Evolutionary conservation across 64 coral and sea anemone species (phyloP), one percentile per base, ranked within the genome.

Genomic region (Platygyra sinensis): DNA sequence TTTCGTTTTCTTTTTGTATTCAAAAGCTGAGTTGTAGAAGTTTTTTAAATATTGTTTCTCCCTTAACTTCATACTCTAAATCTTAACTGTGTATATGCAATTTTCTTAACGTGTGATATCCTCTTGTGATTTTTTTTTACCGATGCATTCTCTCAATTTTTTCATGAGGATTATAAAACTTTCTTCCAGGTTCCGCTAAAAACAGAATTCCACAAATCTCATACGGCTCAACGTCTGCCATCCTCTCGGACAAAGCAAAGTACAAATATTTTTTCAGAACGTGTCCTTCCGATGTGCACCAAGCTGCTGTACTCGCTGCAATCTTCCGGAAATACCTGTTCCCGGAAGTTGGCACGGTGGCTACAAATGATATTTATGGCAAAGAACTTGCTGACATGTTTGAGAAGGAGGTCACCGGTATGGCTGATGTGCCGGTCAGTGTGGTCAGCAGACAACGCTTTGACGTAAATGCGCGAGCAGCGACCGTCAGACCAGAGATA

Each of bases 201-300:
- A 90, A 82, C 33, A 71, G 85, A 74, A 92, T 95, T 31, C 97
- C 97, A 29, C 94, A 93, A 16, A 91, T 99, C 69, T 99, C 97
- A 0, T 99, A 96, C 59, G 97, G 89, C 36, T 99, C 97, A 25
- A 96, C 97, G 0, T 93, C 97, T 18, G 33, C 97, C 14, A 27
- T 65, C 33, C 89, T 99, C 27, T 96, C 97, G 8, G 94, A 99
- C 79, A 99, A 99, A 67, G 88, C 89, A 19, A 95, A 94, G 52
- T 99, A 89, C 79, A 93, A 81, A 27, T 99, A 93, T 63, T 96
- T 99, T 73, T 88, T 99, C 27, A 89, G 97, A 20, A 99, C 97
- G 0, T 93, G 94, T 50, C 80, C 97, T 46, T 96, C 97, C 19
- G 94, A 99, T 16, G 86, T 72, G 16, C 91, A 99, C n/a, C 97